Base-by-base conservation (phyloP, 1,140 invertebrate genomes). In the Drosophila grimshawi region DNA sequence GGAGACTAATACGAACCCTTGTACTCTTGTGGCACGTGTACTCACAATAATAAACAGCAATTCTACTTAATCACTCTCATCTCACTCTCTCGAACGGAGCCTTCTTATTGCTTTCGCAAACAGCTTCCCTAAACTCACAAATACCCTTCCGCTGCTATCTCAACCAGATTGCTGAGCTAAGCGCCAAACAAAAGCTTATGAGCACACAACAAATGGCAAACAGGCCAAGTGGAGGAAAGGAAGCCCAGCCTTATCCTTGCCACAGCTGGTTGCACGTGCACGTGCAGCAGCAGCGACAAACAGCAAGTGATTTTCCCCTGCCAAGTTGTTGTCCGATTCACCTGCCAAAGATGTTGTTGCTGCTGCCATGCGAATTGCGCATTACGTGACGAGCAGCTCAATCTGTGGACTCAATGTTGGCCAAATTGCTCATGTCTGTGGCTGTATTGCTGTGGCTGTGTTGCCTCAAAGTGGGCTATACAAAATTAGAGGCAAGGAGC, bases 301-400 rank as follows among this genome's bases (percentile, higher is more conserved):
- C 30, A 27, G 27, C 48, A 53, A 67, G 67, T 67, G 70, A 73
- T 53, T 73, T 46, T 27, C 33, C 53, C 11, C 37, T 66, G 33
- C 46, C 46, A 53, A 72, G 63, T 52, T 52, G 51, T 68, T 57
- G 35, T 32, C 45, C 11, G 49, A 55, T 62, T 41, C 66, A 62
- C 66, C 59, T 69, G 57, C 39, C 46, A 49, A 43, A 4, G 49
- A 10, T 39, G 33, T 19, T 61, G 66, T n/a, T 43, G 39, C n/a
- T 43, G n/a, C 6, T 43, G 43, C 32, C 41, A 7, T 59, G 45
- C 35, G 46, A 68, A 53, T 39, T 45, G 45, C 46, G 41, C 43
- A 51, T 49, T 75, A 75, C 71, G 71, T 75, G 71, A 69, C 66
- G 37, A 39, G 65, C 71, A 74, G 49, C 48, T 56, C 64, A 74